Percentiles rank a stretch among this genome's conserved stretches.
These are phyloP conservation scores for Podarcis cretensis DNA, from an alignment of 2,113 vertebrate species.

Conservation along the genomic window DNA sequence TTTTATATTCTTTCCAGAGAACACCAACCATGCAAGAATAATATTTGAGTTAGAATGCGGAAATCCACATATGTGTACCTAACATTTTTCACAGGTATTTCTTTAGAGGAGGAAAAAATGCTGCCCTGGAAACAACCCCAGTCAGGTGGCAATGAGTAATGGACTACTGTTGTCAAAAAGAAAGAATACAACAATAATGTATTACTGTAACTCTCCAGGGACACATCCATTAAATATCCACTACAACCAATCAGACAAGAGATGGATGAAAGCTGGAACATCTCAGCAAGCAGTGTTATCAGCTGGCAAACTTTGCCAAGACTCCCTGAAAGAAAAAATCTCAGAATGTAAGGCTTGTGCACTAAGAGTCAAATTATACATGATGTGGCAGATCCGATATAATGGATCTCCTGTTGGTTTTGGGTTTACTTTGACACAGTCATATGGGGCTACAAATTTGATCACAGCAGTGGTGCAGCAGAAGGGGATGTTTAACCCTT, in stretches of 20 bases:
- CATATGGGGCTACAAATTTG: too few relatives aligned
- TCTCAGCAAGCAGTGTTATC: not conserved
- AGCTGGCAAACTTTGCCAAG: not conserved
- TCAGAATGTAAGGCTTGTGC: not conserved
- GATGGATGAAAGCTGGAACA: slow-evolving; percentile 15
- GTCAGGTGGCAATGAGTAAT: not conserved
- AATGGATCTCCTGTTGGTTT: not conserved
- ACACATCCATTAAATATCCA: not conserved
- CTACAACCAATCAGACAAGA: slow-evolving; percentile 3
- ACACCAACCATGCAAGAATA: not conserved
- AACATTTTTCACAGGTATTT: not conserved
- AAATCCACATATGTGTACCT: not conserved
- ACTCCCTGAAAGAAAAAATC: rapidly evolving
- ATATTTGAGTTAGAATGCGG: not conserved
- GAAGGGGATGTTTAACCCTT: not conserved
- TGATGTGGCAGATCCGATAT: not conserved
- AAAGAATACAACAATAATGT: not conserved
- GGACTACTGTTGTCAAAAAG: not conserved
- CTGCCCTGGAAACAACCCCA: not conserved
- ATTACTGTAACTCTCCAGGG: slow-evolving; percentile 6
- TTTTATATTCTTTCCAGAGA: not conserved
- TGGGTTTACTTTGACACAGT: not conserved
- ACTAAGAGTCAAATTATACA: not conserved
- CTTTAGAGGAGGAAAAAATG: not conserved
- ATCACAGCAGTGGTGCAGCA: not conserved